These are phyloP conservation scores for Plutomurus gul DNA, from an alignment of 1,140 invertebrate species.

Conservation along the genomic window DNA sequence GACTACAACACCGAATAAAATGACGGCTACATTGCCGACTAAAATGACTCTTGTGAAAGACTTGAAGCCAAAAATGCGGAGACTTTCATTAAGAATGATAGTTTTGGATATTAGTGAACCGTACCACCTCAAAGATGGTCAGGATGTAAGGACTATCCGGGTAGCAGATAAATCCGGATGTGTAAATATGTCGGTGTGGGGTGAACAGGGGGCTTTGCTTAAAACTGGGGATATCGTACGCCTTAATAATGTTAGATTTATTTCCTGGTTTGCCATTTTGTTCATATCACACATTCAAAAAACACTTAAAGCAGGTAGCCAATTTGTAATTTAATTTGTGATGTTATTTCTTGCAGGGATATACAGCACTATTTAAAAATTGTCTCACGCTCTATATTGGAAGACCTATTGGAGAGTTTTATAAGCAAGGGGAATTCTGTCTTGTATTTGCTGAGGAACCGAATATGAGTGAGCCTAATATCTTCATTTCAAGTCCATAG, in stretches of 20 bases:
- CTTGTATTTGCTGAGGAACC: constrained; percentile 84
- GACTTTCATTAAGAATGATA: constrained; percentile 89
- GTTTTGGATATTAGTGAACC: constrained; percentile 87
- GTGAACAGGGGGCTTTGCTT: constrained; percentile 85
- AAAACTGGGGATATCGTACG: constrained; percentile 88
- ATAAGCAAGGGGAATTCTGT: constrained; percentile 75
- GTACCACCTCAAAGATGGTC: constrained; percentile 84
- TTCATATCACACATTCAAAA: too few species aligned
- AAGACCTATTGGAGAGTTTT: constrained; percentile 82
- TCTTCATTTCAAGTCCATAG: too few species aligned
- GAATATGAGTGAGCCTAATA: constrained; percentile 80
- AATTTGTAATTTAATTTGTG: not conserved
- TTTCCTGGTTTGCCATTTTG: too few species aligned
- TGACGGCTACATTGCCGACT: too few species aligned
- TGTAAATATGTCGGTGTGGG: constrained; percentile 94
- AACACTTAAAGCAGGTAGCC: too few species aligned
- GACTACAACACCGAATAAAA: too few species aligned
- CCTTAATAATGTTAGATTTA: constrained; percentile 64
- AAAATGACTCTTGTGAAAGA: constrained; percentile 76
- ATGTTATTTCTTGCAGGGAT: constrained; percentile 61
- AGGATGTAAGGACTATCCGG: constrained; percentile 89
- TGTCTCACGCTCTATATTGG: constrained; percentile 89
- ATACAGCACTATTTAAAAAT: constrained; percentile 84
- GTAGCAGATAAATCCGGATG: constrained; percentile 88
- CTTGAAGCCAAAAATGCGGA: constrained; percentile 84